Base-by-base conservation (phyloP, 2,888 invertebrate genomes). In the Tachina lurida region DNA sequence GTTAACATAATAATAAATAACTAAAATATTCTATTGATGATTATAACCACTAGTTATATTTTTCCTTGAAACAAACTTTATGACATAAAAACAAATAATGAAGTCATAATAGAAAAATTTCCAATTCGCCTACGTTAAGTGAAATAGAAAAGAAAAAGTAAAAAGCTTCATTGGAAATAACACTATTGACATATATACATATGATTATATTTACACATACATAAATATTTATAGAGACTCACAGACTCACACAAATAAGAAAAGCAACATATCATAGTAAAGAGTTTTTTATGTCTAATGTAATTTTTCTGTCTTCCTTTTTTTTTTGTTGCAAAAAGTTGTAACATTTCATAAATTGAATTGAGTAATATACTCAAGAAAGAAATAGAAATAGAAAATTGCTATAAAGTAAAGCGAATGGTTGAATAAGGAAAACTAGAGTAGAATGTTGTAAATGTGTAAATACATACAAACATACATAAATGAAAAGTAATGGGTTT, bases 181-280 rank as follows among this genome's bases (percentile, higher is more conserved):
- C 92, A 91, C 91, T 91, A 91, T 91, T 91, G 91, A 91, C 91
- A 91, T 90, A 91, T 7, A 31, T 31, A 31, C 31, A 31, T 31
- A 31, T 31, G 2, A 31, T 31, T 31, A 31, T 31, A 31, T 31
- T 4, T 31, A 31, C 31, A 31, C 67, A 75, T 81, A 81, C 52
- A 80, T 56, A 41, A 15, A 58, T 88, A 91, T 89, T 90, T 88
- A 90, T 88, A 89, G 87, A 45, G 13, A 31, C 15, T n/a, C n/a
- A 63, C 19, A 49, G 13, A 54, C 7, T 8, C 22, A 71, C 10
- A 63, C 43, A 63, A 63, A 63, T 52, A 88, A 82, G 88, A 87
- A 80, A 83, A 41, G 70, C 62, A 76, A 17, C 68, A 63, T 41
- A 80, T 43, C 74, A 15, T 60, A 43, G 10, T 2, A 68, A 75